Base-by-base conservation (phyloP, 2,888 invertebrate genomes). In the Holacanthella duospinosa region DNA sequence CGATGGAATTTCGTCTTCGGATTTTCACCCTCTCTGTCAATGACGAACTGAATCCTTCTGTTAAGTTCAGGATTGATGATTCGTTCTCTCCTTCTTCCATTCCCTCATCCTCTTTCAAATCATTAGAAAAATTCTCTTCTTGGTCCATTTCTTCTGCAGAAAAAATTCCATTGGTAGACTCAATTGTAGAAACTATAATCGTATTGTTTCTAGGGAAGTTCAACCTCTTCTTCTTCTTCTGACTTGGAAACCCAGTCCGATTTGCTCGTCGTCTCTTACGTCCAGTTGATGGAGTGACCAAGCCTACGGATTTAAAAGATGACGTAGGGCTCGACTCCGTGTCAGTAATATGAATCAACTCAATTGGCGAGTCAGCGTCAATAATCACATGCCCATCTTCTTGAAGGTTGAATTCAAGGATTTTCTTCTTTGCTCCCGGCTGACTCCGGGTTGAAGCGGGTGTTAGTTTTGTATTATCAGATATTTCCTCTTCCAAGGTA, bases 161-260 rank as follows among this genome's bases (percentile, higher is more conserved):
- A 16, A 36, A 9, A 16, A 9, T 16, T 36, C 16, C 9, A 16
- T 36, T 36, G 16, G 36, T 9, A 9, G 36, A 36, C 36, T 16
- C 36, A 36, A 16, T 6, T 36, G 36, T 36, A 9, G 36, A 36
- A 36, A 36, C 36, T 9, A 36, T 16, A 36, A 26, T 16, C 6
- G 48, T 3, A 48, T 16, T 9, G 6, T 48, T 26, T 28, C 27
- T 48, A 43, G 25, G 2, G 26, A 27, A 29, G 21, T 28, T 58
- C 27, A 28, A 87, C 75, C 89, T 91, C 63, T 68, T 74, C 78
- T 89, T 91, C 75, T 84, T 86, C 74, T 88, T 88, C 21, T 88
- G 80, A 26, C 85, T 88, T 0, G 93, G 93, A 76, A 93, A 93
- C 2, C 93, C 93, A 24, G 91, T 92, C 72, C 89, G 82, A 75